Evolutionary conservation across 2,888 invertebrate species (phyloP).

Genomic region (Catocala fraxini): DNA sequence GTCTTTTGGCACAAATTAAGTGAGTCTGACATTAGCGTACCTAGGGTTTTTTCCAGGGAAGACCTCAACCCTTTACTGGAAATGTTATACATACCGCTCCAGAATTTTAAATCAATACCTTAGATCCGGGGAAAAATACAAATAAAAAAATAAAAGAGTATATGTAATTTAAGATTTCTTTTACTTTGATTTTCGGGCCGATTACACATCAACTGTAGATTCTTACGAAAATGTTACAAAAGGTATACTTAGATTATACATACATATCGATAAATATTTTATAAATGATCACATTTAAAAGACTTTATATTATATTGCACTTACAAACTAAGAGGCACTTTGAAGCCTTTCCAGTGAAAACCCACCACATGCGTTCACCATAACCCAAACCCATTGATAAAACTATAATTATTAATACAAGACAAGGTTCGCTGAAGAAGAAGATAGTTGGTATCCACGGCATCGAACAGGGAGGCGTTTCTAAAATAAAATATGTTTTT

Average conservation of each 20-base stretch:
- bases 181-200: constrained; percentile 68
- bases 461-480: no score
- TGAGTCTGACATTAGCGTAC: no score
- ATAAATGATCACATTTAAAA: constrained; percentile 83
- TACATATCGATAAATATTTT: constrained; percentile 76
- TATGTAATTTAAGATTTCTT: constrained; percentile 43
- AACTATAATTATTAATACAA: constrained; percentile 45
- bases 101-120: no score
- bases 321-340: constrained; percentile 75
- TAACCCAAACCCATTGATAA: constrained; percentile 70
- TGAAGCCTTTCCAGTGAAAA: constrained; percentile 73
- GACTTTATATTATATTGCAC: constrained; percentile 74
- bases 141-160: constrained; percentile 23
- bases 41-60: no score
- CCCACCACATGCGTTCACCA: constrained; percentile 85
- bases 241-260: constrained; percentile 70
- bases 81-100: no score
- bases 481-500: no score
- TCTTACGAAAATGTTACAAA: constrained; percentile 77
- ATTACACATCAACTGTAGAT: constrained; percentile 73
- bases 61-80: no score
- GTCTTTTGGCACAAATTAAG: no score
- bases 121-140: no score
- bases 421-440: constrained; percentile 3
- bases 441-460: no score